Percentiles rank a stretch among this genome's conserved stretches.
phyloP scores from a whole-genome alignment of 2,888 invertebrate genomes.

The Leucania comma region DNA sequence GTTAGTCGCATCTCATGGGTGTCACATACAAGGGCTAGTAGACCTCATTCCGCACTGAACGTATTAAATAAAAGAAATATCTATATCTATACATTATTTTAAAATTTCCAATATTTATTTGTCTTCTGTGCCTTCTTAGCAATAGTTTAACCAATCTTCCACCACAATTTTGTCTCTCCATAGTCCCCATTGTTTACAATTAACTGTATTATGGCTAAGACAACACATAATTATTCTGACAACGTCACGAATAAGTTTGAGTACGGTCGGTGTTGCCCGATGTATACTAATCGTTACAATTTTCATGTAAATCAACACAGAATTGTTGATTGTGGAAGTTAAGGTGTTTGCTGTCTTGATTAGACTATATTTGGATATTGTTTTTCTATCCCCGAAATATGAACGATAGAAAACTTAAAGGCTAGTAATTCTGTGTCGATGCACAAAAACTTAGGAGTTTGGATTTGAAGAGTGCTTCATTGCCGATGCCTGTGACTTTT shows the following conservation, averaged over 20 bases:
- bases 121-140: neutral
- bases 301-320: conserved; percentile 54
- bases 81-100: too few species aligned
- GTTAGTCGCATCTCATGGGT: too few species aligned
- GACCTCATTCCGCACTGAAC: too few species aligned
- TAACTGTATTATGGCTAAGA: conserved; percentile 21
- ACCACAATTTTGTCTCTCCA: neutral
- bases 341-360: conserved; percentile 17
- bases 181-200: conserved; percentile 18
- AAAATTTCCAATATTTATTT: too few species aligned
- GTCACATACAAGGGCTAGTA: too few species aligned
- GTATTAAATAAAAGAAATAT: too few species aligned
- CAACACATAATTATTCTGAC: conserved; percentile 46
- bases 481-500: too few species aligned
- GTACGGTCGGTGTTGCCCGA: conserved; percentile 22
- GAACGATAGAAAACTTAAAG: too few species aligned
- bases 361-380: conserved; percentile 9
- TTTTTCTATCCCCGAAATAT: neutral
- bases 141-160: neutral
- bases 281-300: conserved; percentile 41
- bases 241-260: conserved; percentile 36
- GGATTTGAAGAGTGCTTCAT: too few species aligned
- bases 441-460: too few species aligned
- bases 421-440: too few species aligned
- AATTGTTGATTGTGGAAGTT: conserved; percentile 31